These are phyloP conservation scores for Leptarthrus brevirostris DNA, from an alignment of 2,888 invertebrate species.

Conservation along the genomic window DNA sequence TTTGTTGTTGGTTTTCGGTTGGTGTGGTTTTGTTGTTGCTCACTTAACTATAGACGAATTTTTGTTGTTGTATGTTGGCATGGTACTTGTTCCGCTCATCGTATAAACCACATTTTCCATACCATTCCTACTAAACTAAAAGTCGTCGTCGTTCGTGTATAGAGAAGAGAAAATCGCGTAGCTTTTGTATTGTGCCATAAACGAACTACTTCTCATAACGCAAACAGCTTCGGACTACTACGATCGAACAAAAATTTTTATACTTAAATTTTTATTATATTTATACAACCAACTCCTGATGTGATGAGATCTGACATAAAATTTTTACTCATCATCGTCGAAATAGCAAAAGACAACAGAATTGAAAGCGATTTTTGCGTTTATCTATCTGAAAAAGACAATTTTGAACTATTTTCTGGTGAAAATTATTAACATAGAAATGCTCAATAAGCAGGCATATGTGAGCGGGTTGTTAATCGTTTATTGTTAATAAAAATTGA, in stretches of 20 bases:
- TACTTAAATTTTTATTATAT: slow-evolving; percentile 52
- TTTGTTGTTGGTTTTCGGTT: slow-evolving; percentile 17
- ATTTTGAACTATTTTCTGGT: not conserved
- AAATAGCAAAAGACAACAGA: slow-evolving; percentile 9
- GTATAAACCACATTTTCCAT: slow-evolving; percentile 39
- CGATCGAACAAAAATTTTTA: slow-evolving; percentile 57
- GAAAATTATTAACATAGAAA: not conserved
- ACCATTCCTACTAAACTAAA: slow-evolving; percentile 37
- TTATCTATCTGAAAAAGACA: not conserved
- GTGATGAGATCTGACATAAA: slow-evolving; percentile 43
- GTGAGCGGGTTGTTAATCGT: not conserved
- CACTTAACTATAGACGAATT: not conserved
- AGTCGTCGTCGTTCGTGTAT: slow-evolving; percentile 31
- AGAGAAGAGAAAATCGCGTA: slow-evolving; percentile 57
- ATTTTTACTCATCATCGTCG: slow-evolving; percentile 33
- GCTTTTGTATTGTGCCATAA: slow-evolving; percentile 68
- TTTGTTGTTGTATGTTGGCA: slow-evolving; percentile 6
- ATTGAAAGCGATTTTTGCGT: not conserved
- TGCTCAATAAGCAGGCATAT: not conserved
- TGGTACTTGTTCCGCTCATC: slow-evolving; percentile 35
- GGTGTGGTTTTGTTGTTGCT: slow-evolving; percentile 9
- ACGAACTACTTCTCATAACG: slow-evolving; percentile 68
- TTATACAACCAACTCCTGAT: slow-evolving; percentile 45
- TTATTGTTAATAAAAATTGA: not conserved
- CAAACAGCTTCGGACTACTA: slow-evolving; percentile 66